These are phyloP conservation scores for Chymomyza procnemis DNA, from an alignment of 2,888 invertebrate species.

Conservation along the genomic window DNA sequence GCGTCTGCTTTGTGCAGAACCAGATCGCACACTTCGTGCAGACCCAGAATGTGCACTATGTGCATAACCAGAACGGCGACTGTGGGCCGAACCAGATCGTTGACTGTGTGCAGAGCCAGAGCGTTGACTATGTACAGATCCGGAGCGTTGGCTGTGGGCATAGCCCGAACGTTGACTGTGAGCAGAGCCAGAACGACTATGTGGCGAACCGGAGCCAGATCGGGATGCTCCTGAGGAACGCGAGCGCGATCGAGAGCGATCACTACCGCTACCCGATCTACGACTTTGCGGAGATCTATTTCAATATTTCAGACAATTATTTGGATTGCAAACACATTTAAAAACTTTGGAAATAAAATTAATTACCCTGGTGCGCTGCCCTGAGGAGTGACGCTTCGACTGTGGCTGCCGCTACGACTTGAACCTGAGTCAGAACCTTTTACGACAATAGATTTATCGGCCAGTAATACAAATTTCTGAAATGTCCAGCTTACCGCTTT, in stretches of 20 bases:
- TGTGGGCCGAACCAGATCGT: constrained; percentile 22
- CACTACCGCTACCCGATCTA: constrained; percentile 70
- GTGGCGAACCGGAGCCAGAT: constrained; percentile 14
- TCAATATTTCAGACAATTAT: not conserved
- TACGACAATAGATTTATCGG: constrained; percentile 19
- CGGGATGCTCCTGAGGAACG: constrained; percentile 33
- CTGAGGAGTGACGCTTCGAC: constrained; percentile 72
- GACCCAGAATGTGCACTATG: constrained; percentile 46
- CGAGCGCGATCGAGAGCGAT: constrained; percentile 75
- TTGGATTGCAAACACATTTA: not conserved
- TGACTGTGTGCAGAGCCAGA: constrained; percentile 31
- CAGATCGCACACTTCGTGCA: constrained; percentile 42
- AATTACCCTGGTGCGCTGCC: constrained; percentile 57
- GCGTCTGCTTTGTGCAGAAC: constrained; percentile 62
- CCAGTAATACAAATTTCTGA: not conserved
- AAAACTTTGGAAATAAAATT: not conserved
- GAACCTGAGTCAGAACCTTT: constrained; percentile 75
- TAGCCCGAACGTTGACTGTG: constrained; percentile 28
- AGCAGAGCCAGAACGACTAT: constrained; percentile 49
- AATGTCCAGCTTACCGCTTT: constrained; percentile 57
- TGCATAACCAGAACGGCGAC: constrained; percentile 39
- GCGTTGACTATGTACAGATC: constrained; percentile 34
- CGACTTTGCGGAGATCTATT: constrained; percentile 62
- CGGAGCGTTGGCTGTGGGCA: constrained; percentile 45
- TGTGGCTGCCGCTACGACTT: constrained; percentile 69